These are phyloP conservation scores for Esox lucius DNA, from an alignment of 2,797 vertebrate species.

Conservation along the genomic window DNA sequence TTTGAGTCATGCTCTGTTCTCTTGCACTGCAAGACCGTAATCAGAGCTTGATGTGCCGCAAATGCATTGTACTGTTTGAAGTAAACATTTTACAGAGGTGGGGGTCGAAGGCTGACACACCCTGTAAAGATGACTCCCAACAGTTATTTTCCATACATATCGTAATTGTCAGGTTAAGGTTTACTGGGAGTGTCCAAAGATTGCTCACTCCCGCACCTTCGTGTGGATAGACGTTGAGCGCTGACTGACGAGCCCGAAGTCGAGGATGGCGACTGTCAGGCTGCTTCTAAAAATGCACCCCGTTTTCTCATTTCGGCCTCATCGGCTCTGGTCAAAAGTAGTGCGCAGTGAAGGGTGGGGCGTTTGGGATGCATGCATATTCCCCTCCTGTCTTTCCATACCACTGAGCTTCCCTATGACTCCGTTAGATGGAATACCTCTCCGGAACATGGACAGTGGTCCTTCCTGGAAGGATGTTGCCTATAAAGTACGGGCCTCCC, in stretches of 20 bases:
- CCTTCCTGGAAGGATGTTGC: slow-evolving; percentile 56
- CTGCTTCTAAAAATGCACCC: slow-evolving; percentile 34
- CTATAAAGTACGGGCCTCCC: slow-evolving; percentile 51
- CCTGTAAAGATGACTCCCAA: neutral
- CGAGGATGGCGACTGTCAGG: neutral
- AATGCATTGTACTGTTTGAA: neutral
- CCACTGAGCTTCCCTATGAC: neutral
- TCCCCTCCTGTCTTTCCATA: neutral
- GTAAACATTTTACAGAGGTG: neutral
- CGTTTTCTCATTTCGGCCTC: neutral
- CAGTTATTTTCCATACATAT: neutral
- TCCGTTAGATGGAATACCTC: slow-evolving; percentile 51
- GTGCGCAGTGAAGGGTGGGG: neutral
- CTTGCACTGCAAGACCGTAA: neutral
- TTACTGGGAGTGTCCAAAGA: neutral
- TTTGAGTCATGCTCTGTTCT: neutral
- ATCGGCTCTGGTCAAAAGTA: neutral
- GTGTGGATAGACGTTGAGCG: neutral
- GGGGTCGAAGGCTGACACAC: neutral
- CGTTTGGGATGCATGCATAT: neutral
- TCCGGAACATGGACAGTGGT: slow-evolving; percentile 57
- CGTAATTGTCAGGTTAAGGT: neutral
- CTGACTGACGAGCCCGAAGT: neutral
- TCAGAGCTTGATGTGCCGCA: neutral
- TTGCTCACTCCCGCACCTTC: neutral